phyloP scores from a whole-genome alignment of 37 sponge, comb jelly and placozoan genomes.

The Axinella damicornis region DNA sequence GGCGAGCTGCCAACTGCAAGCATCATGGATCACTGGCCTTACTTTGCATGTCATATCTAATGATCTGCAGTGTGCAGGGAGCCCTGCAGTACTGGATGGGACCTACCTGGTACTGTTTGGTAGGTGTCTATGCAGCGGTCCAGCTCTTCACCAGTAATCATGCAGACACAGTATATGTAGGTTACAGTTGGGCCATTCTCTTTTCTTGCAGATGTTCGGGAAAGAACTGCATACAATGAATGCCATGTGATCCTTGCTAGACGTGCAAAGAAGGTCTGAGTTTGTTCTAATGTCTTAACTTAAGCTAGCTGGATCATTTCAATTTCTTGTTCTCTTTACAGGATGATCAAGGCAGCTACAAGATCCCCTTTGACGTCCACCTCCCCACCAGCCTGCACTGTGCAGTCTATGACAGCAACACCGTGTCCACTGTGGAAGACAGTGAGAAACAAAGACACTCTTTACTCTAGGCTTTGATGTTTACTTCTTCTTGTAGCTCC shows the following conservation, averaged over 20 bases:
- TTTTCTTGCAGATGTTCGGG: conserved; percentile 64
- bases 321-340: background rate
- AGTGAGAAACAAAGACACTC: conserved; percentile 61
- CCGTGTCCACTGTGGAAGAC: conserved; percentile 76
- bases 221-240: conserved; percentile 51
- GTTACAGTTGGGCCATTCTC: background rate
- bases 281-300: background rate
- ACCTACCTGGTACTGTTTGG: conserved; percentile 82
- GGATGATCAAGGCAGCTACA: background rate
- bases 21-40: background rate
- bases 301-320: background rate
- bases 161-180: background rate
- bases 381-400: conserved; percentile 77
- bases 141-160: too few relatives aligned
- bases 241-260: conserved; percentile 63
- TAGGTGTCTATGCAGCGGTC: conserved; percentile 25
- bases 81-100: conserved; percentile 49
- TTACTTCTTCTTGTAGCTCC: conserved; percentile 52
- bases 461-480: background rate
- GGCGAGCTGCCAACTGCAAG: background rate
- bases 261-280: conserved; percentile 43
- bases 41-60: background rate
- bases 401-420: conserved; percentile 93
- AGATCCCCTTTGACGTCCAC: conserved; percentile 59
- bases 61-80: conserved; percentile 15